phyloP scores from a whole-genome alignment of 2,113 vertebrate genomes.

The Podarcis raffonei region DNA sequence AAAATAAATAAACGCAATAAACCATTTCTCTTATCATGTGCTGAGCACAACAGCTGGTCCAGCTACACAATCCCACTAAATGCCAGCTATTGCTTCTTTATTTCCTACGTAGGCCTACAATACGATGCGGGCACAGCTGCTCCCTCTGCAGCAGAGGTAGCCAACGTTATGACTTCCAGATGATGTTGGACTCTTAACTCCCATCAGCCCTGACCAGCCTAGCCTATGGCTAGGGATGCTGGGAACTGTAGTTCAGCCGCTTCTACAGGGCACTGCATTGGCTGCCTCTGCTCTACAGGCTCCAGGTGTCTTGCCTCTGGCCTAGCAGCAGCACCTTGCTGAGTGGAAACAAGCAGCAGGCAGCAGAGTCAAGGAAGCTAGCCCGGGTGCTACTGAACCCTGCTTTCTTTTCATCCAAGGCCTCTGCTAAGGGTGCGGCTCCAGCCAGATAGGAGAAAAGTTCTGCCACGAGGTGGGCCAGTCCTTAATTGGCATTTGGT shows the following conservation, averaged over 20 bases:
- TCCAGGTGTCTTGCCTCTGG: background rate
- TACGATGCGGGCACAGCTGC: background rate
- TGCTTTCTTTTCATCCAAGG: background rate
- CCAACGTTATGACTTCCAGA: too few relatives aligned
- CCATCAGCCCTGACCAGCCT: too few relatives aligned
- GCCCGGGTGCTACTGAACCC: background rate
- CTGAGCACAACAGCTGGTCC: conserved; percentile 28
- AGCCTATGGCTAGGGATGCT: too few relatives aligned
- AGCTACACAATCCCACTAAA: conserved; percentile 41
- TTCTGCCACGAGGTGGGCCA: background rate
- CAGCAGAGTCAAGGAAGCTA: background rate
- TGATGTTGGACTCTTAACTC: too few relatives aligned
- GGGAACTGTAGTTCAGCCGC: too few relatives aligned
- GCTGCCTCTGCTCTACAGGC: background rate
- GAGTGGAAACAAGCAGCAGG: background rate
- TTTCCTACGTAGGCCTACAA: conserved; percentile 52
- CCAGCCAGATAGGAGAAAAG: background rate
- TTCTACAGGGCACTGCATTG: too few relatives aligned
- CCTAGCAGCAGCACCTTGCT: background rate
- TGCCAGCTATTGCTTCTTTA: conserved; percentile 15
- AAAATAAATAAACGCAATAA: background rate
- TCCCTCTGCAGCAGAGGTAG: background rate
- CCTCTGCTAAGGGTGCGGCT: background rate
- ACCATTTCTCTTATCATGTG: conserved; percentile 38
- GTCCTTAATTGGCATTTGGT: background rate